A percentile compares a stretch with the other conserved stretches of the same genome.
These are phyloP conservation scores for Rana temporaria DNA, from an alignment of 2,113 vertebrate species.

Conservation along the genomic window DNA sequence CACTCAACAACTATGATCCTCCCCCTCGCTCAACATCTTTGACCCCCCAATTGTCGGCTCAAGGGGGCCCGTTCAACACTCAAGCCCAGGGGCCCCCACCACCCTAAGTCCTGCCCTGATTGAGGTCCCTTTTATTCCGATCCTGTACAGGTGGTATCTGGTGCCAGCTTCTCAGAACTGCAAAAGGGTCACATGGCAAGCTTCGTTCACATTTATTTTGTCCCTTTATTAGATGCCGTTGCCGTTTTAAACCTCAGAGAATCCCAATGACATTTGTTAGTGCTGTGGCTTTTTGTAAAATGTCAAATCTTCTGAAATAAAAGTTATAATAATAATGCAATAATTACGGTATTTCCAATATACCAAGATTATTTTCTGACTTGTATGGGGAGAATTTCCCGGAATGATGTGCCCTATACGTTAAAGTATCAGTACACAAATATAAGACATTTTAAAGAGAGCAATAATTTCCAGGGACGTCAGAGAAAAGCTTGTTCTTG, in stretches of 20 bases:
- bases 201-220: background rate
- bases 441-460: background rate
- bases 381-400: background rate
- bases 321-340: constrained; percentile 40
- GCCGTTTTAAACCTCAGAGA: background rate
- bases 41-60: too few species aligned
- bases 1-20: too few species aligned
- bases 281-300: background rate
- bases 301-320: constrained; percentile 8
- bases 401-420: background rate
- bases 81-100: too few species aligned
- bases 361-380: constrained; percentile 11
- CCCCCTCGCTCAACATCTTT: too few species aligned
- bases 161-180: too few species aligned
- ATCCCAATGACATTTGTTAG: constrained; percentile 7
- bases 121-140: too few species aligned
- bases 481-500: background rate
- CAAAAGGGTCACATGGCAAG: background rate
- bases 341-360: constrained; percentile 46
- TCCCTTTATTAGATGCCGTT: background rate
- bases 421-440: constrained; percentile 9
- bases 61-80: too few species aligned
- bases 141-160: too few species aligned
- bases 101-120: too few species aligned
- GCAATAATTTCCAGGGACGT: background rate